These are phyloP conservation scores for Oscarella lobularis DNA, from an alignment of 37 sponge, comb jelly and placozoan species.

Conservation along the genomic window DNA sequence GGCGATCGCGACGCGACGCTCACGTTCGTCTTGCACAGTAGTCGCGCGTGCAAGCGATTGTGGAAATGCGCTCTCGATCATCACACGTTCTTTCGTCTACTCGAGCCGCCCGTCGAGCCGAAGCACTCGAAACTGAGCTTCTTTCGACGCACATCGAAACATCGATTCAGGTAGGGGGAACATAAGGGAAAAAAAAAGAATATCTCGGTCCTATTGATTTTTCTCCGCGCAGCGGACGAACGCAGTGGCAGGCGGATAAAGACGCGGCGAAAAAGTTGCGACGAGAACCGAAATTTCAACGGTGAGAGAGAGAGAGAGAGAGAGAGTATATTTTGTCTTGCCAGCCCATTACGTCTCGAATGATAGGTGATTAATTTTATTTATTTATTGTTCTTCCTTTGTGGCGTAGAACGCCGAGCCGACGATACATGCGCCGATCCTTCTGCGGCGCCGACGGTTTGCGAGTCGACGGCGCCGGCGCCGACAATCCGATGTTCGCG, in stretches of 20 bases:
- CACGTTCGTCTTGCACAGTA: constrained; percentile 46
- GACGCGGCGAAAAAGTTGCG: not conserved
- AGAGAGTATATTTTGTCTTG: too few relatives aligned
- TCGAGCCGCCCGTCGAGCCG: not conserved
- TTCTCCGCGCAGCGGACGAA: not conserved
- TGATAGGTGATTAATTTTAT: not conserved
- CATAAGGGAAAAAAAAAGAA: too few relatives aligned
- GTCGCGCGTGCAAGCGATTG: constrained; percentile 65
- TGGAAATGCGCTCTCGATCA: constrained; percentile 82
- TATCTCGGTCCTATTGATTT: too few relatives aligned
- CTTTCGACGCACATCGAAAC: not conserved
- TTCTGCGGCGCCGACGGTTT: not conserved
- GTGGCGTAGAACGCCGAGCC: not conserved
- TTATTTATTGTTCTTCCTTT: not conserved
- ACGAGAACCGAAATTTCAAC: not conserved
- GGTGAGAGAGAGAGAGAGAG: not conserved
- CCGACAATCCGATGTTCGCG: not conserved
- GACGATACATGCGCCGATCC: not conserved
- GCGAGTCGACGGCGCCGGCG: not conserved
- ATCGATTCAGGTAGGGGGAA: not conserved
- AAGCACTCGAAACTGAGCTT: not conserved
- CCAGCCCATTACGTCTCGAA: too few relatives aligned
- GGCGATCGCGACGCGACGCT: constrained; percentile 2
- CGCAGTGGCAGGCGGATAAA: not conserved
- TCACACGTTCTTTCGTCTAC: constrained; percentile 55